Conservation (phyloP, 2,888 invertebrate genomes). For the Macrosoma leucophasiata region DNA sequence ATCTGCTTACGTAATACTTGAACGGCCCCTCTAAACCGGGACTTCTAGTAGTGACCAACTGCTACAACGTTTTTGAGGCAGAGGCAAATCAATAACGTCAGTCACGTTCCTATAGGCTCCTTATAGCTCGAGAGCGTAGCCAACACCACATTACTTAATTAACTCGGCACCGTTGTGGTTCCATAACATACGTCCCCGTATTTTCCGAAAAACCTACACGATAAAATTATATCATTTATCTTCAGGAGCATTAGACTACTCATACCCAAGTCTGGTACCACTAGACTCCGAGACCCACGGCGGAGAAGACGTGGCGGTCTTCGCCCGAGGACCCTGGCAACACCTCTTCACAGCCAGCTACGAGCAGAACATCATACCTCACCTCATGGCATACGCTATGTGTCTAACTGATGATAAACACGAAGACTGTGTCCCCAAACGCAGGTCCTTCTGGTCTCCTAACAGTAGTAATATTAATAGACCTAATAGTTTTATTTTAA, state of each 20-base stretch:
- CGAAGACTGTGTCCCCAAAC: constrained; percentile 41
- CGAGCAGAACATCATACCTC: constrained; percentile 86
- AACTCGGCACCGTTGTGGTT: no score
- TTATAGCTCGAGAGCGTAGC: no score
- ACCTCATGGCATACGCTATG: constrained; percentile 83
- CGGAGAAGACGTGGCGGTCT: constrained; percentile 86
- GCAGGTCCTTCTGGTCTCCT: constrained; percentile 29
- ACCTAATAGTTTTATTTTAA: constrained; percentile 27
- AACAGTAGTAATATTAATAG: constrained; percentile 24
- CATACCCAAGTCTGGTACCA: constrained; percentile 78
- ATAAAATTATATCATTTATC: no score
- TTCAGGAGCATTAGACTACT: constrained; percentile 61
- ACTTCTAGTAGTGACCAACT: no score
- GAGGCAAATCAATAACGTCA: no score
- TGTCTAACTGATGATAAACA: constrained; percentile 77
- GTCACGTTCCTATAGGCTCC: no score
- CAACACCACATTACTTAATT: no score
- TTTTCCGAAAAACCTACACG: no score
- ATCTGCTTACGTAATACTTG: no score
- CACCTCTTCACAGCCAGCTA: constrained; percentile 87
- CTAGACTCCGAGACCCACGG: constrained; percentile 81
- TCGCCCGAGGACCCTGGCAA: constrained; percentile 83
- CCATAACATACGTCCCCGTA: no score
- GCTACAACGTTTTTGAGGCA: no score
- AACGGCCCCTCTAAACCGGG: no score